A percentile compares a stretch with the other conserved stretches of the same genome.
These are phyloP conservation scores for Daphoenositta chrysoptera DNA, from an alignment of 2,113 vertebrate species.

Conservation along the genomic window DNA sequence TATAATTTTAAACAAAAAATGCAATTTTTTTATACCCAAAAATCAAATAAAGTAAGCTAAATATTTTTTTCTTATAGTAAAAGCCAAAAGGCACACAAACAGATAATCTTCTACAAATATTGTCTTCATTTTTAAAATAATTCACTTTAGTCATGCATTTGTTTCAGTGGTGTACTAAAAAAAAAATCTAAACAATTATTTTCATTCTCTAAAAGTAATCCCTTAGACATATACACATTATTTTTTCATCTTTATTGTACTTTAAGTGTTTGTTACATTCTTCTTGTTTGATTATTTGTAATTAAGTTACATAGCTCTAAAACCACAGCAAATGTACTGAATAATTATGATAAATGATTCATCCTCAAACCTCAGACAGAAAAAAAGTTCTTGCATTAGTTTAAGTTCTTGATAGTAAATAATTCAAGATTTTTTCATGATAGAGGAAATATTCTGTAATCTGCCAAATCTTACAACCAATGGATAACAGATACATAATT, in stretches of 20 bases:
- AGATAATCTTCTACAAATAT: neutral
- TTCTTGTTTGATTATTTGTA: neutral
- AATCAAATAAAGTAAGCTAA: neutral
- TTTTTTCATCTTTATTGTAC: neutral
- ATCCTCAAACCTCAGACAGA: neutral
- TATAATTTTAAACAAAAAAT: neutral
- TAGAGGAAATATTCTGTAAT: neutral
- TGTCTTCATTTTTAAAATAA: neutral
- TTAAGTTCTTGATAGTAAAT: neutral
- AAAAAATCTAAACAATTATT: neutral
- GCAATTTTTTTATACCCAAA: neutral
- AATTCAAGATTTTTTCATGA: neutral
- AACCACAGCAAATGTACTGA: neutral
- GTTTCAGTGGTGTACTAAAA: neutral
- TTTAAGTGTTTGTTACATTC: neutral
- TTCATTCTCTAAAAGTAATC: neutral
- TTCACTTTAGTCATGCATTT: neutral
- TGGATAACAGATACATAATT: neutral
- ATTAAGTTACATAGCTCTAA: neutral
- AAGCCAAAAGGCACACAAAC: neutral
- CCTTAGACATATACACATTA: fast-evolving
- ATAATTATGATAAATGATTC: neutral
- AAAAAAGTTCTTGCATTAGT: neutral
- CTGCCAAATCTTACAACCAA: neutral
- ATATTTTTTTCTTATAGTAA: neutral